Evolutionary conservation across 2,797 vertebrate species (phyloP).

Genomic region (Merluccius polli): DNA sequence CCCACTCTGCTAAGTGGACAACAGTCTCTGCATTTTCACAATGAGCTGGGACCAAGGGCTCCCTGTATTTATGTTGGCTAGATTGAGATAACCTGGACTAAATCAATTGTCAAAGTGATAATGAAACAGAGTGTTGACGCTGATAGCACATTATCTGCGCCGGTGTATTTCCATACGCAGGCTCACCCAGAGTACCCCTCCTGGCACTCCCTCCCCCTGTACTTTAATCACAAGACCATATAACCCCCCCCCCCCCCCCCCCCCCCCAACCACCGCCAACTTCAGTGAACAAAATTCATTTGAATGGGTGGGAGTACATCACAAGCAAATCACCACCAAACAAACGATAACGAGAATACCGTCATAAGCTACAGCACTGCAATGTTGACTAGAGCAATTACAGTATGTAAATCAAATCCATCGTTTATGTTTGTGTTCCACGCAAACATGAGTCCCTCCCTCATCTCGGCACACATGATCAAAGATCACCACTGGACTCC

Average conservation of each 20-base stretch:
- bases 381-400: not conserved
- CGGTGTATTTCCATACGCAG: not conserved
- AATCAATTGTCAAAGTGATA: not conserved
- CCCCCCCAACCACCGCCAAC: too few species aligned
- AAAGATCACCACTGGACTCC: not conserved
- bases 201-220: not conserved
- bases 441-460: not conserved
- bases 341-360: not conserved
- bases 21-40: not conserved
- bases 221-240: not conserved
- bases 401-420: not conserved
- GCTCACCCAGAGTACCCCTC: not conserved
- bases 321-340: not conserved
- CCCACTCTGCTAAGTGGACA: constrained; percentile 47
- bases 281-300: not conserved
- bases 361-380: not conserved
- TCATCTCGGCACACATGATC: not conserved
- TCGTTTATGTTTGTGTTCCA: not conserved
- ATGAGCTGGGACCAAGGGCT: not conserved
- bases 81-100: not conserved
- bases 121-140: not conserved
- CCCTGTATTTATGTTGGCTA: not conserved
- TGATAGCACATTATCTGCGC: not conserved
- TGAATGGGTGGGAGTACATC: not conserved
- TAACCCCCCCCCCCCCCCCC: too few species aligned